Percentiles rank a stretch among this genome's conserved stretches.
Evolutionary conservation across 1,140 invertebrate species (phyloP).

Genomic region (Anagrus nilaparvatae): DNA sequence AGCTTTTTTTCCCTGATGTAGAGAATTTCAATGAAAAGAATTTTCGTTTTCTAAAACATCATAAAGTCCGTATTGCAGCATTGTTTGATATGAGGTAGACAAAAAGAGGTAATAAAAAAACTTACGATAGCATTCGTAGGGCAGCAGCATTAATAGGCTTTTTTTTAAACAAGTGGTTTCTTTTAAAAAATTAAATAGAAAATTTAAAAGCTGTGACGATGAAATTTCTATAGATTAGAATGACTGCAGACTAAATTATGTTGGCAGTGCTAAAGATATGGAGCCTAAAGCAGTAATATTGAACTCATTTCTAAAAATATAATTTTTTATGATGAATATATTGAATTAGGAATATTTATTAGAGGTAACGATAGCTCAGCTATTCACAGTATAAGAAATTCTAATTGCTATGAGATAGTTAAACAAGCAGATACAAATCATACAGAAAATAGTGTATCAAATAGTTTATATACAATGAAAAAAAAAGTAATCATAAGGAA

Average conservation of each 20-base stretch:
- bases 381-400: constrained; percentile 11
- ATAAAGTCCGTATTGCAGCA: constrained; percentile 11
- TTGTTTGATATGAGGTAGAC: constrained; percentile 18
- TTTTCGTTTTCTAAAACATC: too few relatives aligned
- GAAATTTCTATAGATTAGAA: constrained; percentile 10
- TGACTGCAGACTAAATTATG: too few relatives aligned
- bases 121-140: constrained; percentile 18
- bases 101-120: constrained; percentile 14
- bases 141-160: constrained; percentile 16
- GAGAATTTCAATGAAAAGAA: too few relatives aligned
- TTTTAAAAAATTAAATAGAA: constrained; percentile 12
- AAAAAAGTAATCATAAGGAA: constrained; percentile 13
- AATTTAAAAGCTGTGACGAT: constrained; percentile 15
- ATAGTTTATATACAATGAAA: constrained; percentile 13
- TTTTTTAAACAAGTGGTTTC: constrained; percentile 15
- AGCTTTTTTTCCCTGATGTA: too few relatives aligned
- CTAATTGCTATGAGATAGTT: constrained; percentile 10
- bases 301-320: constrained; percentile 7
- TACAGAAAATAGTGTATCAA: constrained; percentile 14
- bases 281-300: constrained; percentile 5
- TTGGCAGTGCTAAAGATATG: constrained; percentile 14
- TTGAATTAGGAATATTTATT: too few relatives aligned
- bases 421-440: constrained; percentile 19
- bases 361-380: constrained; percentile 13
- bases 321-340: too few relatives aligned